Percentiles rank a stretch among this genome's conserved stretches.
Evolutionary conservation across 53 echinoderm and acorn worm species (phyloP).

Genomic region (Glandiceps talaboti): DNA sequence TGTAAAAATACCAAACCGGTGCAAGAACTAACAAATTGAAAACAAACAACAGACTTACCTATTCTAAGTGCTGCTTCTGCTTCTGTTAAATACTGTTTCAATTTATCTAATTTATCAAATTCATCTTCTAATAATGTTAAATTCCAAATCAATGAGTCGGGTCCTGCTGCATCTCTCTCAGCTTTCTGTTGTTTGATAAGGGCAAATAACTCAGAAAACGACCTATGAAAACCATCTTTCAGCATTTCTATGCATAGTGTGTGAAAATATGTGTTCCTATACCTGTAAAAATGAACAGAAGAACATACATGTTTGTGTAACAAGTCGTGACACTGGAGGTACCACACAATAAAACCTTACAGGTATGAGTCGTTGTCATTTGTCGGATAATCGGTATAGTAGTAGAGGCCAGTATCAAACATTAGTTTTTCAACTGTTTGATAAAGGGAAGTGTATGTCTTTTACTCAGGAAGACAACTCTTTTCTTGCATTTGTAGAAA

Average conservation of each 20-base stretch:
- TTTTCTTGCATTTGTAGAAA: too few relatives aligned
- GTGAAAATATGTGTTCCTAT: constrained; percentile 91
- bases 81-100: constrained; percentile 81
- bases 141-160: constrained; percentile 68
- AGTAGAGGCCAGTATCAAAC: too few relatives aligned
- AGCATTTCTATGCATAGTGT: constrained; percentile 92
- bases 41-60: constrained; percentile 28
- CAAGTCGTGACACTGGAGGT: too few relatives aligned
- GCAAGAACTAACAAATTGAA: too few relatives aligned
- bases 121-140: constrained; percentile 69
- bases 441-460: too few relatives aligned
- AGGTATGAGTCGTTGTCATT: too few relatives aligned
- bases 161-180: constrained; percentile 45
- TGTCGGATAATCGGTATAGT: too few relatives aligned
- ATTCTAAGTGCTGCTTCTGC: constrained; percentile 81
- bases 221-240: constrained; percentile 88
- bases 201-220: constrained; percentile 89
- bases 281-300: constrained; percentile 37
- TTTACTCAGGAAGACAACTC: too few relatives aligned
- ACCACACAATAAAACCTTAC: too few relatives aligned
- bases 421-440: too few relatives aligned
- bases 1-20: too few relatives aligned
- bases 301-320: too few relatives aligned
- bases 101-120: constrained; percentile 67
- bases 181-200: constrained; percentile 82